These are phyloP conservation scores for Rhagologus leucostigma DNA, from an alignment of 2,113 vertebrate species.

Conservation along the genomic window DNA sequence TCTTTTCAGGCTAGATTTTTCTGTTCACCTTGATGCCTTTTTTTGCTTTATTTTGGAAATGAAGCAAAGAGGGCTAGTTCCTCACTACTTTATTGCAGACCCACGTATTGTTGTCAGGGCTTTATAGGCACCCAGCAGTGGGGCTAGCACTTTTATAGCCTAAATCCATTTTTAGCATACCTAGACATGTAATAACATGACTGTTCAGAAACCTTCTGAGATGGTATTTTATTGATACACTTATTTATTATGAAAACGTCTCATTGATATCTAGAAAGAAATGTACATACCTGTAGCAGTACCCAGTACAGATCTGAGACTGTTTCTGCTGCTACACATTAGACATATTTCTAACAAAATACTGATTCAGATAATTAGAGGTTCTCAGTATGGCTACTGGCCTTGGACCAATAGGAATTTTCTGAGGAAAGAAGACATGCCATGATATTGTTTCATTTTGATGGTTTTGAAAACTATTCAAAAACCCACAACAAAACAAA, in stretches of 20 bases:
- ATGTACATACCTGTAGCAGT: neutral
- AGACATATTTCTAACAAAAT: neutral
- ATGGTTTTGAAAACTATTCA: neutral
- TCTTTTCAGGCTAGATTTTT: neutral
- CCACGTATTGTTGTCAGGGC: neutral
- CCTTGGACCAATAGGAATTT: neutral
- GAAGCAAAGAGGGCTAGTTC: neutral
- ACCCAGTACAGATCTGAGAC: neutral
- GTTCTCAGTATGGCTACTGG: neutral
- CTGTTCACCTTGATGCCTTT: neutral
- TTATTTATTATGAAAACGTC: neutral
- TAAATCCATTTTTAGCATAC: slow-evolving; percentile 42
- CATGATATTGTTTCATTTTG: neutral
- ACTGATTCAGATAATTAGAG: neutral
- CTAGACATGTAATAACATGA: slow-evolving; percentile 35
- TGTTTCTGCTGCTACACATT: neutral
- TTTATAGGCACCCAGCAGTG: slow-evolving; percentile 25
- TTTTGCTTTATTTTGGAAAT: neutral
- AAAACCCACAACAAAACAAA: neutral
- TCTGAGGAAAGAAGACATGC: neutral
- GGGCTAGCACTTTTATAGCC: neutral
- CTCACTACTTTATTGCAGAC: neutral
- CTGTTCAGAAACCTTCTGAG: neutral
- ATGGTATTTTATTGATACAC: neutral
- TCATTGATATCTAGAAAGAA: neutral